These are phyloP conservation scores for Paramacrobiotus metropolitanus DNA, from an alignment of 1,140 invertebrate genomes.

Conservation along the genomic window DNA sequence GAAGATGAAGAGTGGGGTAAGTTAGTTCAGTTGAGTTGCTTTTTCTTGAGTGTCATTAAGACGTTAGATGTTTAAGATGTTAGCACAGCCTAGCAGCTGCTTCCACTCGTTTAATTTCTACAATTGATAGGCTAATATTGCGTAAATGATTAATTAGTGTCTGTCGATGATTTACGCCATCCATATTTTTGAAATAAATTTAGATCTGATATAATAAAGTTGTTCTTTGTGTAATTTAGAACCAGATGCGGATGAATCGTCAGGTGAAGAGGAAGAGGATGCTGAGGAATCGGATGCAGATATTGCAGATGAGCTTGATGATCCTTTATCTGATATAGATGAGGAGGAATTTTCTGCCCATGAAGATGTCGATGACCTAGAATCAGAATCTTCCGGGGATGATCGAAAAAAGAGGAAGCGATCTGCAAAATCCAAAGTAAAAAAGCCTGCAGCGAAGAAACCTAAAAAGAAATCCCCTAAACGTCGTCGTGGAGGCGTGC, in stretches of 20 bases:
- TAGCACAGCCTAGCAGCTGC: no score
- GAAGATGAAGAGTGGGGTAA: neutral
- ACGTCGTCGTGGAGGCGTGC: neutral
- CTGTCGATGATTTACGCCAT: no score
- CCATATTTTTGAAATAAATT: no score
- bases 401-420: neutral
- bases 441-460: constrained; percentile 5
- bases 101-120: no score
- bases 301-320: constrained; percentile 11
- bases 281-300: constrained; percentile 18
- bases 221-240: no score
- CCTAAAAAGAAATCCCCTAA: neutral
- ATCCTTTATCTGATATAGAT: neutral
- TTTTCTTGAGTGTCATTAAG: no score
- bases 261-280: constrained; percentile 14
- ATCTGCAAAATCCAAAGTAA: constrained; percentile 4
- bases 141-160: no score
- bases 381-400: no score
- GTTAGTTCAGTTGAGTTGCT: no score
- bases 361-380: neutral
- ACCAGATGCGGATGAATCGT: constrained; percentile 2
- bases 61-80: no score
- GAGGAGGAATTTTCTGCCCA: neutral
- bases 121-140: no score
- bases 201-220: no score